Percentiles rank a stretch among this genome's conserved stretches.
These are phyloP conservation scores for Acrossocheilus wenchowensis DNA, from an alignment of 2,797 vertebrate species.

Conservation along the genomic window DNA sequence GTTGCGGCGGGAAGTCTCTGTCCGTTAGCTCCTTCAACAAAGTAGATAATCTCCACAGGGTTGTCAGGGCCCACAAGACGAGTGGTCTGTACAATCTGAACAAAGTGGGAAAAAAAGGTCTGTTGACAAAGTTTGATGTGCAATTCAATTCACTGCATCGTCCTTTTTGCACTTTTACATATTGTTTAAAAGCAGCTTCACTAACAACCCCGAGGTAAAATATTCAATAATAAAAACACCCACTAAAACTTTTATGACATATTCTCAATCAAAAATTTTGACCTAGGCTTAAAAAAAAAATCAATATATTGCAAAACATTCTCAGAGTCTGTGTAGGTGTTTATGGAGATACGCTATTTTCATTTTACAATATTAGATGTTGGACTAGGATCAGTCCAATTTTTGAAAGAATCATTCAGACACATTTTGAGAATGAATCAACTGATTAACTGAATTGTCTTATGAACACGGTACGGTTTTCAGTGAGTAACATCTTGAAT, in stretches of 20 bases:
- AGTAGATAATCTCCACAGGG: constrained; percentile 93
- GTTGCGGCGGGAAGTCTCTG: constrained; percentile 85
- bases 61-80: constrained; percentile 83
- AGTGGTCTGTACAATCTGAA: constrained; percentile 88
- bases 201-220: neutral
- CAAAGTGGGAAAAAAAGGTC: neutral
- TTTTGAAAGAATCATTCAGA: neutral
- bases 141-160: neutral
- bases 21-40: constrained; percentile 89
- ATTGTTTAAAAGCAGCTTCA: neutral
- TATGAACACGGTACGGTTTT: neutral
- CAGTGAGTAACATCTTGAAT: neutral
- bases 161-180: neutral
- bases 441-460: no score
- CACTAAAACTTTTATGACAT: neutral
- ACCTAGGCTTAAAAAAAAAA: neutral
- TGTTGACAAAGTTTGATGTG: neutral
- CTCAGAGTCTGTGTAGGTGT: neutral
- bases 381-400: neutral
- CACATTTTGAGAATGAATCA: neutral
- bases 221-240: neutral
- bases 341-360: neutral
- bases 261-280: neutral
- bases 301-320: neutral
- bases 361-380: neutral